Evolutionary conservation across 2,797 vertebrate genomes (phyloP).

Genomic region (Parauchenoglanis punctatus): DNA sequence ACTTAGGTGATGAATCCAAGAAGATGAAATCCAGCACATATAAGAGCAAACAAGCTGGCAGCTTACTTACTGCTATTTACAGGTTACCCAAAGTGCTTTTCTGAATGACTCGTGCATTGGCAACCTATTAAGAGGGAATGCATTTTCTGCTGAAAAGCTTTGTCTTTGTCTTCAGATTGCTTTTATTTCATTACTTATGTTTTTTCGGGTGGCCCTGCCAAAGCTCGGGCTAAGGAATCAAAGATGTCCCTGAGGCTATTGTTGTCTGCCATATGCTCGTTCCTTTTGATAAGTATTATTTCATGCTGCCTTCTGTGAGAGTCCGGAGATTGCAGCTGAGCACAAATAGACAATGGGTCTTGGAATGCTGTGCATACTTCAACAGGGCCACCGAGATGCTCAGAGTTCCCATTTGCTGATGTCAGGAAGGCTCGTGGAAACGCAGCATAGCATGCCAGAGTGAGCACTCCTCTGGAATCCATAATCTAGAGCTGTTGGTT

Average conservation of each 20-base stretch:
- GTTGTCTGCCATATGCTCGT: conserved; percentile 44
- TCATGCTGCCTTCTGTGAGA: conserved; percentile 34
- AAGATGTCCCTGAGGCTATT: conserved; percentile 20
- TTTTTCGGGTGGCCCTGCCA: not conserved
- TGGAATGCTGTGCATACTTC: conserved; percentile 43
- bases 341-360: conserved; percentile 45
- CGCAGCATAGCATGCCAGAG: conserved; percentile 10
- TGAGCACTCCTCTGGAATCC: conserved; percentile 18
- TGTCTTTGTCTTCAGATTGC: not conserved
- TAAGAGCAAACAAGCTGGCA: not conserved
- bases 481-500: not conserved
- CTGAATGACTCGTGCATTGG: not conserved
- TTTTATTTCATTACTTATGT: not conserved
- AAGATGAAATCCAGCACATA: conserved; percentile 15
- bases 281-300: conserved; percentile 46
- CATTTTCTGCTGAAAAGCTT: not conserved
- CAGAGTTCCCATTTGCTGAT: conserved; percentile 43
- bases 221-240: conserved; percentile 25
- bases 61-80: not conserved
- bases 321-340: conserved; percentile 35
- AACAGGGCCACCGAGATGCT: conserved; percentile 18
- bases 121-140: not conserved
- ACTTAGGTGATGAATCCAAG: not conserved
- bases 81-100: conserved; percentile 10
- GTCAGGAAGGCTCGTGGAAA: conserved; percentile 38